phyloP scores from a whole-genome alignment of 2,113 vertebrate species.

The Gopherus evgoodei region DNA sequence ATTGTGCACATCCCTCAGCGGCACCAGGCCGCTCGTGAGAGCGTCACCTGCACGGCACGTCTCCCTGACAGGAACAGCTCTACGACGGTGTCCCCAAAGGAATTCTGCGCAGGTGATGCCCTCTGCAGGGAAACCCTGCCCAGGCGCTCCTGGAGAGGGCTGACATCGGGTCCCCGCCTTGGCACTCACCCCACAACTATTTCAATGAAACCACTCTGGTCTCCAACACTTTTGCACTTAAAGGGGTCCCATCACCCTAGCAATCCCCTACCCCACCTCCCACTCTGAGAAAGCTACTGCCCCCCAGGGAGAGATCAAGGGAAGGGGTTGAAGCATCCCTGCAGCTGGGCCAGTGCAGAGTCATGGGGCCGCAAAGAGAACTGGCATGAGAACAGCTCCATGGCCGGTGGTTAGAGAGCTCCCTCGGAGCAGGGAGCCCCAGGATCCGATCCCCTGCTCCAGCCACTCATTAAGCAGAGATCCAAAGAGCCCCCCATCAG shows the following conservation, averaged over 20 bases:
- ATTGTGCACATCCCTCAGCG: background rate
- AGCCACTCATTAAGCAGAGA: too few species aligned
- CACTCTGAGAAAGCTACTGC: background rate
- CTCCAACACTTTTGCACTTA: background rate
- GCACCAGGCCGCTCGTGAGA: fast-evolving
- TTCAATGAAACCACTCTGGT: background rate
- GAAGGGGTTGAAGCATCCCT: background rate
- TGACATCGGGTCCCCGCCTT: too few species aligned
- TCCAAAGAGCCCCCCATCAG: too few species aligned
- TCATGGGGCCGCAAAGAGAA: too few species aligned
- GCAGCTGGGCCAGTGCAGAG: too few species aligned
- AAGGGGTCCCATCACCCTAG: background rate
- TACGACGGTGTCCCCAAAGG: fast-evolving
- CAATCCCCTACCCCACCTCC: background rate
- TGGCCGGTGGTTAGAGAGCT: too few species aligned
- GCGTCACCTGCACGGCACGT: fast-evolving
- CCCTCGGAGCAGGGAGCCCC: too few species aligned
- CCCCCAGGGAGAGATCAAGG: background rate
- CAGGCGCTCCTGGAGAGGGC: too few species aligned
- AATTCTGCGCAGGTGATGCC: background rate
- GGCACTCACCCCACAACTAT: background rate
- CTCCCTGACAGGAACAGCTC: background rate
- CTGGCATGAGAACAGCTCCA: too few species aligned
- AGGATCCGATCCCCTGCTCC: too few species aligned
- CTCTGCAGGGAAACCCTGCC: background rate